Percentiles rank a stretch among this genome's conserved stretches.
Evolutionary conservation across 2,113 vertebrate species (phyloP).

Genomic region (Scomber scombrus): DNA sequence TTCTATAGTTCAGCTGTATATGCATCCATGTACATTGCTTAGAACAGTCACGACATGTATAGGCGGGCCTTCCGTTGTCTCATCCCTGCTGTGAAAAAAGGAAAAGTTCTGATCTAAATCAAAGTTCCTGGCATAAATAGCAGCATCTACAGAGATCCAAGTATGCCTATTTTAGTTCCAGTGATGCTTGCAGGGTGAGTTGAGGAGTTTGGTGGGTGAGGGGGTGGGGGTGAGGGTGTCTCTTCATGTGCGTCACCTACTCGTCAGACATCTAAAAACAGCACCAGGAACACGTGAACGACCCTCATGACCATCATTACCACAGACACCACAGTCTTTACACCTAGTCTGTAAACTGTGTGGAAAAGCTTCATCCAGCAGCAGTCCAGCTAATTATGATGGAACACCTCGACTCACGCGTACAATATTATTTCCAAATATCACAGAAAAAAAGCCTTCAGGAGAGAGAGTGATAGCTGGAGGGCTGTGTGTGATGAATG

Average conservation of each 20-base stretch:
- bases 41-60: not conserved
- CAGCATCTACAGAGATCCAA: conserved; percentile 22
- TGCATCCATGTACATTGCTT: not conserved
- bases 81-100: not conserved
- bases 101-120: not conserved
- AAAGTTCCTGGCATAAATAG: not conserved
- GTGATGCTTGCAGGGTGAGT: conserved; percentile 22
- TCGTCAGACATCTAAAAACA: conserved; percentile 73
- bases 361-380: not conserved
- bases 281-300: conserved; percentile 36
- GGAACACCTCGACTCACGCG: conserved; percentile 6
- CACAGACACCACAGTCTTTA: conserved; percentile 26
- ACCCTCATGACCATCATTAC: conserved; percentile 12
- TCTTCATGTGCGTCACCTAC: conserved; percentile 64
- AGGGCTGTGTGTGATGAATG: not conserved
- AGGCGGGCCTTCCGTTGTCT: not conserved
- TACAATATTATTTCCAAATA: not conserved
- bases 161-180: conserved; percentile 66
- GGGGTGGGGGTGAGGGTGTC: conserved; percentile 4
- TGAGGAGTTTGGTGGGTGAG: not conserved
- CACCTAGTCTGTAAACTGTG: not conserved
- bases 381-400: not conserved
- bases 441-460: not conserved
- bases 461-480: not conserved
- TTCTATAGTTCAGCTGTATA: not conserved